Evolutionary conservation across 2,888 invertebrate genomes (phyloP).

Genomic region (Lasioglossum leucozonium): DNA sequence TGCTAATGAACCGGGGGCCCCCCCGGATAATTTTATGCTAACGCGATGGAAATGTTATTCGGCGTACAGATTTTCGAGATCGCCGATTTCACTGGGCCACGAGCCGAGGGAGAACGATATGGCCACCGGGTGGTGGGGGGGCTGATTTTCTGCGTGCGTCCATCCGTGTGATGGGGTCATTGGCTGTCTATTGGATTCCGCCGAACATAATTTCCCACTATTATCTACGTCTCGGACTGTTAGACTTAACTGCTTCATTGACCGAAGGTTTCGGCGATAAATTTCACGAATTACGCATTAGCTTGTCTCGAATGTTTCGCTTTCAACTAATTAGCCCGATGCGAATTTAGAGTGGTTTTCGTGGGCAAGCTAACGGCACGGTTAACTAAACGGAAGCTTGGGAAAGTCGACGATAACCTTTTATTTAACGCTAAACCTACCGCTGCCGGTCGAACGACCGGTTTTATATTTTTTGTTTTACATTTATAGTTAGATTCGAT

Average conservation of each 20-base stretch:
- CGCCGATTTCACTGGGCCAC: slow-evolving; percentile 65
- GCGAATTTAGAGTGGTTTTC: neutral
- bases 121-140: slow-evolving; percentile 8
- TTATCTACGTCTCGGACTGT: slow-evolving; percentile 6
- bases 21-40: slow-evolving; percentile 81
- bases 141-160: slow-evolving; percentile 24
- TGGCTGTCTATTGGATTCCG: neutral
- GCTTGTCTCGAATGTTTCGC: neutral
- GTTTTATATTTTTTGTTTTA: too few relatives aligned
- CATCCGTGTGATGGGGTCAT: neutral
- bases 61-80: slow-evolving; percentile 79
- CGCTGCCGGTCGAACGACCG: too few relatives aligned
- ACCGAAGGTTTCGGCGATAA: neutral
- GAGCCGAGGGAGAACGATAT: slow-evolving; percentile 26
- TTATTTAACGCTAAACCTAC: too few relatives aligned
- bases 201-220: neutral
- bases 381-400: neutral
- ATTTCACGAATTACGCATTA: neutral
- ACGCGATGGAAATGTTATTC: slow-evolving; percentile 80
- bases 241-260: neutral
- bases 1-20: slow-evolving; percentile 78
- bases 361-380: neutral
- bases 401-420: neutral
- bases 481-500: too few relatives aligned
- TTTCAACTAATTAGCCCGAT: neutral